Evolutionary conservation across 23 tunicate genomes (phyloP), one percentile per base, ranked within the genome.

Genomic region (Phallusia fumigata): DNA sequence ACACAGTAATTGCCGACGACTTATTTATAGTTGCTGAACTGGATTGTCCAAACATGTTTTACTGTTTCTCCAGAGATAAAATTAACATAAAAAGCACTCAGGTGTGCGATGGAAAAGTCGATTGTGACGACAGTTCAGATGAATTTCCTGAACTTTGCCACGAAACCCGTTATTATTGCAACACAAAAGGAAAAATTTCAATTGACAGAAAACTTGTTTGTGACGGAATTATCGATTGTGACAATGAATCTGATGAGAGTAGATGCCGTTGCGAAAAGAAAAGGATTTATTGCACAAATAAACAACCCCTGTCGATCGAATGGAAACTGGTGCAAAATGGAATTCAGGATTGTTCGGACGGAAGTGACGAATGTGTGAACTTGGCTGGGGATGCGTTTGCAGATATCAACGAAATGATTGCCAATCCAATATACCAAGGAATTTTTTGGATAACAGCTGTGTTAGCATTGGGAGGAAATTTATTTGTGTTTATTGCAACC

Each of bases 321-420:
- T 19, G 51, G 50, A 53, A 35, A 18, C 24, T 26, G 22, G 83
- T 52, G 36, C 33, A 40, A 1, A 80, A 80, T 53, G 83, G 83
- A 31, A 80, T 80, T 21, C n/a, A 52, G 6, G 83, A 80, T 53
- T 80, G 83, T 34, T 32, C 44, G 6, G 83, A 80, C 50, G 83
- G 83, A 31, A 33, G 52, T 32, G 83, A 80, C 30, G 83, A 80
- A 80, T 77, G 53, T 58, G 69, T 58, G 28, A 58, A 58, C 28
- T 58, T 58, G 28, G 69, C 28, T 21, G 28, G 28, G 28, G 28
- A 58, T 58, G 69, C 69, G 28, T 58, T 58, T 24, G 69, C 69
- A 58, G 28, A 58, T 24, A 16, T 58, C 26, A 58, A 58, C 16
- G 69, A 58, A 58, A 58, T 74, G 78, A 74, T 77, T 44, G 33